Percentiles rank a stretch among this genome's conserved stretches.
These are phyloP conservation scores for Phlogophora meticulosa DNA, from an alignment of 2,888 invertebrate species.

Conservation along the genomic window DNA sequence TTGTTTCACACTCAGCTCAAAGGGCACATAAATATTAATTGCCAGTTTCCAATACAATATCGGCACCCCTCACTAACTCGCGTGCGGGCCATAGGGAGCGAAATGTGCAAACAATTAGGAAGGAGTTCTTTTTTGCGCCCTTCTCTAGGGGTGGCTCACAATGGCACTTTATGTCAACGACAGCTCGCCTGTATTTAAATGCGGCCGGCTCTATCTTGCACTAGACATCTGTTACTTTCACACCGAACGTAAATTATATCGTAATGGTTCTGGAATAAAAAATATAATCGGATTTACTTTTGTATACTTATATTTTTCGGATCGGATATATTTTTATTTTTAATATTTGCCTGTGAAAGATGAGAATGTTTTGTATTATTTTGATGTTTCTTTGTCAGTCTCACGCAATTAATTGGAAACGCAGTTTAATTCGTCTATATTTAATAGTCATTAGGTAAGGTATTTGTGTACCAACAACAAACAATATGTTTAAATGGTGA, in stretches of 20 bases:
- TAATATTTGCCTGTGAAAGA: conserved; percentile 14
- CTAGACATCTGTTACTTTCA: conserved; percentile 86
- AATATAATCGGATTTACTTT: conserved; percentile 67
- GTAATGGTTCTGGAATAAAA: conserved; percentile 69
- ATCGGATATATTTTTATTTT: conserved; percentile 41
- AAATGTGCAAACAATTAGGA: conserved; percentile 91
- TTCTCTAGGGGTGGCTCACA: conserved; percentile 76
- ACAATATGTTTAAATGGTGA: conserved; percentile 8
- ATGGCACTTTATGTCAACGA: conserved; percentile 86
- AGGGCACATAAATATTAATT: conserved; percentile 58
- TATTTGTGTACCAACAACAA: conserved; percentile 7
- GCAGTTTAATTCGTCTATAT: neutral
- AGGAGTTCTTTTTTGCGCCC: conserved; percentile 84
- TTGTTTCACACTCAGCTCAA: conserved; percentile 33
- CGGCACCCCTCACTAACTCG: conserved; percentile 65
- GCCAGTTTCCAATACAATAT: conserved; percentile 54
- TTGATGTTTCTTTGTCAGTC: neutral
- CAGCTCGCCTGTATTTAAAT: conserved; percentile 82
- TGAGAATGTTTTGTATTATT: conserved; percentile 7
- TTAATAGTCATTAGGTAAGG: neutral
- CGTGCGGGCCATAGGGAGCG: conserved; percentile 76
- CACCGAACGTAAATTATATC: conserved; percentile 78
- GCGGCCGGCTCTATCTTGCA: conserved; percentile 76
- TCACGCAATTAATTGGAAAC: neutral
- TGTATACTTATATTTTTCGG: conserved; percentile 36